Percentiles rank a stretch among this genome's conserved stretches.
phyloP scores from a whole-genome alignment of 2,113 vertebrate species.

The Gavialis gangeticus region DNA sequence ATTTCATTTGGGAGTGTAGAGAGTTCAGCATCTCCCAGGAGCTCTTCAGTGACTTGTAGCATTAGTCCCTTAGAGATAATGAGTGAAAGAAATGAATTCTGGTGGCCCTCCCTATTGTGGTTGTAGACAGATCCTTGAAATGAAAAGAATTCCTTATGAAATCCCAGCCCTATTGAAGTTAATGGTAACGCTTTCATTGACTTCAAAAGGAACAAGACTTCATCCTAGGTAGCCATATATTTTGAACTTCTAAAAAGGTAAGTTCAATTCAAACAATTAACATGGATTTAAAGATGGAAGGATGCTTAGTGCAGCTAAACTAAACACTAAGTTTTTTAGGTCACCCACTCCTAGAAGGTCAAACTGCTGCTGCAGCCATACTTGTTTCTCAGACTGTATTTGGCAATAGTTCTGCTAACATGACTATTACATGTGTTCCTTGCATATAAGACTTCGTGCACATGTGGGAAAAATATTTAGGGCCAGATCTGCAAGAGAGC shows the following conservation, averaged over 20 bases:
- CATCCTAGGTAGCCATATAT: not conserved
- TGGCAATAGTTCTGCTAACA: not conserved
- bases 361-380: not conserved
- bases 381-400: not conserved
- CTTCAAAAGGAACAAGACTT: not conserved
- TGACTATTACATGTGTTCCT: not conserved
- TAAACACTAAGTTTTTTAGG: fast-evolving
- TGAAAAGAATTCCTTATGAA: not conserved
- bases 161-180: not conserved
- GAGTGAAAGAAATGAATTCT: not conserved
- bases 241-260: not conserved
- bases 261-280: fast-evolving
- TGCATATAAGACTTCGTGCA: not conserved
- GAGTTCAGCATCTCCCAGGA: not conserved
- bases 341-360: not conserved
- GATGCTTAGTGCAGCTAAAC: not conserved
- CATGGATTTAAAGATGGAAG: not conserved
- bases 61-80: not conserved
- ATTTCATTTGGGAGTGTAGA: not conserved
- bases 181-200: not conserved
- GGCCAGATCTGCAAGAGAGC: not conserved
- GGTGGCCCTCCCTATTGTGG: not conserved
- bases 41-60: not conserved
- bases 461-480: not conserved
- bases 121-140: not conserved